Percentiles rank a stretch among this genome's conserved stretches.
These are phyloP conservation scores for Lymantria monacha DNA, from an alignment of 2,888 invertebrate genomes.

Conservation along the genomic window DNA sequence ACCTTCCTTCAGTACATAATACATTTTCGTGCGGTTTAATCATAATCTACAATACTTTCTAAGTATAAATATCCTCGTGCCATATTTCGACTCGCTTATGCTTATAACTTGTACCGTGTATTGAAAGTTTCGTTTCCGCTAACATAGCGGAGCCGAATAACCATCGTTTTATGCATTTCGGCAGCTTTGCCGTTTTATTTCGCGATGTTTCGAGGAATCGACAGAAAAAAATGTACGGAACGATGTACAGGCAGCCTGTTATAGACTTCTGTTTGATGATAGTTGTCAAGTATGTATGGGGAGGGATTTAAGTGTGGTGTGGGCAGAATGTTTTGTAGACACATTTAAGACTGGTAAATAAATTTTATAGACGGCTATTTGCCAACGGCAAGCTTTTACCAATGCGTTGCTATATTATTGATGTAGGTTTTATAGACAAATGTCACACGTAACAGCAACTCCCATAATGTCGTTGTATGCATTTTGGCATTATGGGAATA, in stretches of 20 bases:
- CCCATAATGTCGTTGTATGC: too few relatives aligned
- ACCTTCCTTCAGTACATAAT: too few relatives aligned
- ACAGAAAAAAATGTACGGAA: slow-evolving; percentile 43
- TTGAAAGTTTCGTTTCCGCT: slow-evolving; percentile 58
- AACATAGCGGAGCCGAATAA: slow-evolving; percentile 54
- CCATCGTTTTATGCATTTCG: slow-evolving; percentile 72
- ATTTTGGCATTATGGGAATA: too few relatives aligned
- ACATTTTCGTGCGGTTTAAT: too few relatives aligned
- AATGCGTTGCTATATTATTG: too few relatives aligned
- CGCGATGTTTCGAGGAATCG: slow-evolving; percentile 49
- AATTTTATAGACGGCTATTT: background rate
- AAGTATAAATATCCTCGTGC: too few relatives aligned
- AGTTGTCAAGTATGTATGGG: background rate
- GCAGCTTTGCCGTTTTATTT: slow-evolving; percentile 66
- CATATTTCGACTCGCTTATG: background rate
- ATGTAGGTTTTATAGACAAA: too few relatives aligned
- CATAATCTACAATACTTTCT: too few relatives aligned
- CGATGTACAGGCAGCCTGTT: slow-evolving; percentile 11
- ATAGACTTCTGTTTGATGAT: slow-evolving; percentile 9
- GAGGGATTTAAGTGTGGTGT: background rate
- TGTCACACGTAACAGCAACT: too few relatives aligned
- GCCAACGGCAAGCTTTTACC: too few relatives aligned
- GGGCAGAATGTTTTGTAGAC: background rate
- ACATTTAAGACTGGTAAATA: background rate
- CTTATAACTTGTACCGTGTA: slow-evolving; percentile 24